Conservation (phyloP, 2,888 invertebrate species). For the Malacosoma neustria region DNA sequence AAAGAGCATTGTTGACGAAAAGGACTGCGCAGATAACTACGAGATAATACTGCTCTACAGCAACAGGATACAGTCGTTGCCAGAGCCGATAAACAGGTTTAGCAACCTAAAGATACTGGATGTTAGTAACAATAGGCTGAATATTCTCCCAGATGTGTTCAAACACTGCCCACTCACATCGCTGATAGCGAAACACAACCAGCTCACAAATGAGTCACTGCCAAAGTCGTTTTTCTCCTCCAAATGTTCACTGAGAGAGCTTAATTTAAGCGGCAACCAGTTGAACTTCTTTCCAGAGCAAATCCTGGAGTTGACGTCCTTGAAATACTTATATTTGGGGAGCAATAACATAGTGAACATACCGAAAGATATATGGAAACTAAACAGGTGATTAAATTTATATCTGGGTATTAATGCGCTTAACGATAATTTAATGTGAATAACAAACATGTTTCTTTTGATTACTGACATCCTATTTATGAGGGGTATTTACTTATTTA, state of each 20-base stretch:
- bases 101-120: constrained; percentile 86
- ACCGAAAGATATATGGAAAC: constrained; percentile 83
- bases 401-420: not conserved
- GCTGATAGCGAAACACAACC: constrained; percentile 92
- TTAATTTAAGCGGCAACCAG: constrained; percentile 96
- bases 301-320: constrained; percentile 82
- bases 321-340: constrained; percentile 92
- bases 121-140: constrained; percentile 90
- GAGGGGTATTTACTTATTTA: too few species aligned
- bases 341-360: constrained; percentile 88
- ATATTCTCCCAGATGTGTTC: constrained; percentile 84
- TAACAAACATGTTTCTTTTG: too few species aligned
- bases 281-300: constrained; percentile 90
- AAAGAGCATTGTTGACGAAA: constrained; percentile 75
- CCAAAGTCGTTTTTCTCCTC: constrained; percentile 87
- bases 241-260: constrained; percentile 80
- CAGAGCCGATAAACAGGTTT: constrained; percentile 77
- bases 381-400: constrained; percentile 38
- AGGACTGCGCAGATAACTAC: constrained; percentile 72
- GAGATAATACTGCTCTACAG: constrained; percentile 89
- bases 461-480: too few species aligned
- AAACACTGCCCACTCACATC: constrained; percentile 83
- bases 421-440: too few species aligned
- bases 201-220: constrained; percentile 86
- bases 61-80: constrained; percentile 85